Conservation (phyloP, 2,888 invertebrate species). For the Tiliacea aurago region DNA sequence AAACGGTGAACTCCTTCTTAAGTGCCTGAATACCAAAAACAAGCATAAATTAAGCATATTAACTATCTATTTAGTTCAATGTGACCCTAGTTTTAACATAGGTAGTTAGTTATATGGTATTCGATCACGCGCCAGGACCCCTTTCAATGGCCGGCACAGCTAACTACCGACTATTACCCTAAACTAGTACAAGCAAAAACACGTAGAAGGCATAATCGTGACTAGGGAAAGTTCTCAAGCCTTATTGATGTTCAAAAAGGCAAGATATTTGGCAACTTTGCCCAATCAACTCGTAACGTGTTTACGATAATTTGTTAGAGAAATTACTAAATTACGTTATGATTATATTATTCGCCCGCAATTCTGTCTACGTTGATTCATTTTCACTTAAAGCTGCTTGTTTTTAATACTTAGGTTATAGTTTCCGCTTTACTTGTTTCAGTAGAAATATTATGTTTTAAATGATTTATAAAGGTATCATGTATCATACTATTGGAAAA, state of each 20-base stretch:
- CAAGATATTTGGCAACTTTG: conserved; percentile 9
- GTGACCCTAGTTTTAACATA: conserved; percentile 17
- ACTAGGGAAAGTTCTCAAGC: conserved; percentile 48
- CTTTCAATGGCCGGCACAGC: conserved; percentile 58
- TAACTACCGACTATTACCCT: conserved; percentile 69
- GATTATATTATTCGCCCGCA: conserved; percentile 4
- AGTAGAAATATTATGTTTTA: conserved; percentile 4
- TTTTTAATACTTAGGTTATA: conserved; percentile 35
- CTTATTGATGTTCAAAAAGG: conserved; percentile 34
- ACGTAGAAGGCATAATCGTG: conserved; percentile 66
- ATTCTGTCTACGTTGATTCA: conserved; percentile 22
- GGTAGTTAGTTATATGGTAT: not conserved
- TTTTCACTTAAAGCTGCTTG: conserved; percentile 22
- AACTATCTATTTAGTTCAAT: not conserved
- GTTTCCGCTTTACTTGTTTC: conserved; percentile 16
- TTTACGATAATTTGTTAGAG: conserved; percentile 19
- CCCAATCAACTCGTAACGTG: conserved; percentile 9
- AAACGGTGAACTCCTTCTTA: not conserved
- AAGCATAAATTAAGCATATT: not conserved
- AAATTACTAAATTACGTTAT: conserved; percentile 31
- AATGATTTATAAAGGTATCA: conserved; percentile 26
- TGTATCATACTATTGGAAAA: conserved; percentile 8
- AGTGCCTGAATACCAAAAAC: not conserved
- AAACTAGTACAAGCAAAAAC: conserved; percentile 63
- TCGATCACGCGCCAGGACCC: conserved; percentile 29